Conservation (phyloP, 53 echinoderm and acorn worm species). For the Paracentrotus lividus region DNA sequence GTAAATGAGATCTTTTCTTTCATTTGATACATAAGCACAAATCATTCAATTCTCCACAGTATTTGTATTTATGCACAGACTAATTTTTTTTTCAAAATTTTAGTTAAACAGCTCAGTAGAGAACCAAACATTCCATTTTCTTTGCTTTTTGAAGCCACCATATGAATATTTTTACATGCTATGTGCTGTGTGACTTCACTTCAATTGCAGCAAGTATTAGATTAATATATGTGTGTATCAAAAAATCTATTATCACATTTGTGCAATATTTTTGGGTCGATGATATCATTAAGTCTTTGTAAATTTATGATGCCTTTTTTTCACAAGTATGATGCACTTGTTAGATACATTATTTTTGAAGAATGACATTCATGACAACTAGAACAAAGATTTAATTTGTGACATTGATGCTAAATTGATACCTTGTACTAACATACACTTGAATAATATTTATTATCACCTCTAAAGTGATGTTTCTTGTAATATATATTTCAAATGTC, state of each 20-base stretch:
- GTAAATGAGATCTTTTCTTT: neutral
- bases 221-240: constrained; percentile 36
- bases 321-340: neutral
- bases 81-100: constrained; percentile 21
- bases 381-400: constrained; percentile 16
- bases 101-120: neutral
- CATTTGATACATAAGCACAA: neutral
- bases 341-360: constrained; percentile 15
- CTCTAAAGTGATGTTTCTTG: constrained; percentile 12
- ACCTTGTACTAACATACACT: constrained; percentile 54
- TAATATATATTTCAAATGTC: constrained; percentile 44
- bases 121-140: constrained; percentile 41
- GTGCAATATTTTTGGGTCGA: constrained; percentile 49
- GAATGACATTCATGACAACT: neutral
- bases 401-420: neutral
- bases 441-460: constrained; percentile 47
- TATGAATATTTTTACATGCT: neutral
- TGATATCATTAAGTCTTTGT: constrained; percentile 35
- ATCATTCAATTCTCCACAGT: neutral
- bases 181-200: neutral
- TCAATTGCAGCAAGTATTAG: neutral
- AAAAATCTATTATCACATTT: constrained; percentile 21
- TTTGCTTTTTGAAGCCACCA: constrained; percentile 16
- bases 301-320: neutral
- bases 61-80: constrained; percentile 8